Evolutionary conservation across 2,888 invertebrate species (phyloP).

Genomic region (Polymixis lichenea): DNA sequence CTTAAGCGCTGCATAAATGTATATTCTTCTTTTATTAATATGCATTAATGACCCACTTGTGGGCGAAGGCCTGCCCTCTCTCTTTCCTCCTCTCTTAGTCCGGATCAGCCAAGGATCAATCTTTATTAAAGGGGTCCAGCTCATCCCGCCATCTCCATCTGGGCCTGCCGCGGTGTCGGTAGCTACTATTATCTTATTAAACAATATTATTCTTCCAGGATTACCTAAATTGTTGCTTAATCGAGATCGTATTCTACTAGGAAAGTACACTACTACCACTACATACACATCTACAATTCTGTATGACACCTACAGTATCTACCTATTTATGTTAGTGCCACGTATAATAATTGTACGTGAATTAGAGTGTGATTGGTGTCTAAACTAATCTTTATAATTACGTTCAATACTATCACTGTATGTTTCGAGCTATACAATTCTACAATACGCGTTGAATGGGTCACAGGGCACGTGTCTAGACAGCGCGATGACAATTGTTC

Average conservation of each 20-base stretch:
- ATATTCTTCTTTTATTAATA: too few species aligned
- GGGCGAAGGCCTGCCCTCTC: too few species aligned
- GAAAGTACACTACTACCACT: background rate
- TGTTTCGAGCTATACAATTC: background rate
- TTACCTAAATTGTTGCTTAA: background rate
- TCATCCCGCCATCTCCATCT: too few species aligned
- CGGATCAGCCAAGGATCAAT: too few species aligned
- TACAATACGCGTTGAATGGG: background rate
- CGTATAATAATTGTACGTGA: background rate
- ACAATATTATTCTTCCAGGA: too few species aligned
- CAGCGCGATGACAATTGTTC: background rate
- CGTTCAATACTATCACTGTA: background rate
- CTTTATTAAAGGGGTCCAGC: too few species aligned
- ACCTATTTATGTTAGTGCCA: background rate
- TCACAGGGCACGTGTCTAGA: background rate
- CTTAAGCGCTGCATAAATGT: background rate
- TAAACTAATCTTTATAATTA: background rate
- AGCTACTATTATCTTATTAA: too few species aligned
- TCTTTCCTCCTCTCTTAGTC: too few species aligned
- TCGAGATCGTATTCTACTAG: background rate
- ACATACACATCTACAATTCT: background rate
- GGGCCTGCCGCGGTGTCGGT: too few species aligned
- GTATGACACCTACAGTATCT: background rate
- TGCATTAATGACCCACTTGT: too few species aligned
- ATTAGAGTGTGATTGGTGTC: background rate